These are phyloP conservation scores for Linepithema humile DNA, from an alignment of 1,140 invertebrate species.

Conservation along the genomic window DNA sequence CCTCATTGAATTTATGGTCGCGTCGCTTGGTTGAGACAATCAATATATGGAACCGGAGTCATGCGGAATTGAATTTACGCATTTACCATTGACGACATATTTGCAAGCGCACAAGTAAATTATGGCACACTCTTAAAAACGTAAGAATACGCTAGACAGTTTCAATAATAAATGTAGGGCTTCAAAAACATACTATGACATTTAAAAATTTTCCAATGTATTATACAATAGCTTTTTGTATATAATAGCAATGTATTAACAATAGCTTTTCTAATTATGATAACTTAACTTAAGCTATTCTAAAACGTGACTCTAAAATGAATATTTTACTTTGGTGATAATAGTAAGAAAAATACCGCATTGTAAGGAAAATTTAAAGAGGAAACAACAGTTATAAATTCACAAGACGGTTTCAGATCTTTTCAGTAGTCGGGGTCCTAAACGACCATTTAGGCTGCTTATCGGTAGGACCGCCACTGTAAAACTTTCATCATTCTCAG, in stretches of 20 bases:
- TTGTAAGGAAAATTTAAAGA: not conserved
- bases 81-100: constrained; percentile 34
- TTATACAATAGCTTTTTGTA: not conserved
- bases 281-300: too few relatives aligned
- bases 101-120: not conserved
- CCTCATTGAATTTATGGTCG: constrained; percentile 52
- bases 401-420: not conserved
- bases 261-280: not conserved
- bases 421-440: not conserved
- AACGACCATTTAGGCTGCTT: not conserved
- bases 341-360: not conserved
- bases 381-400: not conserved
- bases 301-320: not conserved
- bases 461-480: not conserved
- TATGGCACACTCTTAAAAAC: not conserved
- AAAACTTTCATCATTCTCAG: not conserved
- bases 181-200: not conserved
- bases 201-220: not conserved
- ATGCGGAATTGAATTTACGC: constrained; percentile 46
- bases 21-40: constrained; percentile 50
- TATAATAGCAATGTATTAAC: too few relatives aligned
- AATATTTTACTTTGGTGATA: not conserved
- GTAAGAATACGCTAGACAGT: not conserved
- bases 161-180: not conserved
- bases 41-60: constrained; percentile 38